Evolutionary conservation across 2,113 vertebrate species (phyloP).

Genomic region (Himantopus leucocephalus): DNA sequence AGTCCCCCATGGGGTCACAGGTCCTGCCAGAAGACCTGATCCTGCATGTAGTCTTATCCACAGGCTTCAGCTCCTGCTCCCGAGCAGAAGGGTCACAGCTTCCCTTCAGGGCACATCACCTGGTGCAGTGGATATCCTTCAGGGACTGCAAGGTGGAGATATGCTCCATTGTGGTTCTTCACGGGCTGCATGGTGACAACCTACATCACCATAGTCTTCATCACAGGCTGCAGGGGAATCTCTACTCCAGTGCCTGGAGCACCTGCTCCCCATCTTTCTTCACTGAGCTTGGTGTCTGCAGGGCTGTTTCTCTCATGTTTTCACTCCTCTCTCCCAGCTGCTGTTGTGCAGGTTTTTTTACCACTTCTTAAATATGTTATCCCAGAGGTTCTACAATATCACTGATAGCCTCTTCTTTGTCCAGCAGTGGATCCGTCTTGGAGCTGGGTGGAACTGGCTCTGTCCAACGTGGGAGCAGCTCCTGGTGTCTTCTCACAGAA

Average conservation of each 20-base stretch:
- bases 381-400: neutral
- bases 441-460: neutral
- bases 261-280: neutral
- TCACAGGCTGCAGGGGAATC: neutral
- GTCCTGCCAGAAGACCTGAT: neutral
- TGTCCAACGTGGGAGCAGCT: neutral
- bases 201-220: neutral
- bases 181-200: no score
- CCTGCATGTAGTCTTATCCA: neutral
- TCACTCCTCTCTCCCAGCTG: neutral
- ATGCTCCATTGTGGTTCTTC: neutral
- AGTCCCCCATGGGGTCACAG: rapidly evolving
- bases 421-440: neutral
- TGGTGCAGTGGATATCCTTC: neutral
- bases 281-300: neutral
- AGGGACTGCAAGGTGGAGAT: neutral
- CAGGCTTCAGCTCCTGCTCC: neutral
- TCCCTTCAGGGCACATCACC: neutral
- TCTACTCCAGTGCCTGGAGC: neutral
- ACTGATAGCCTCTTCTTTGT: neutral
- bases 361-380: neutral
- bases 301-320: neutral
- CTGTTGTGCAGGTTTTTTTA: neutral
- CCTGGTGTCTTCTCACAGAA: neutral
- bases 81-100: neutral